Base-by-base conservation (phyloP, 2,888 invertebrate species). In the Blastobasis lacticolella region DNA sequence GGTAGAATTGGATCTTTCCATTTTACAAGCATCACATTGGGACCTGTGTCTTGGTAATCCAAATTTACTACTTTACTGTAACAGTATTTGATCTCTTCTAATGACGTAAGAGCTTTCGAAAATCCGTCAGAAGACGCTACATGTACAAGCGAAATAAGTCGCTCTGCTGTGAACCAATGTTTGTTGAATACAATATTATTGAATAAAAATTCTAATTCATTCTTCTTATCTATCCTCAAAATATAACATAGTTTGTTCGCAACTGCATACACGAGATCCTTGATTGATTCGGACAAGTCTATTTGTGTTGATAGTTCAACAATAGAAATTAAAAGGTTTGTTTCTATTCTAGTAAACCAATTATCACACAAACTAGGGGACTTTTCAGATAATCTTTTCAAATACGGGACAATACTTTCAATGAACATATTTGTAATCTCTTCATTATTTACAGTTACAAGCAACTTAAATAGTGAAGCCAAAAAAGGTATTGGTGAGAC, bases 1-100 rank as follows among this genome's bases (percentile, higher is more conserved):
- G 95, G 94, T 59, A 95, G 84, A 9, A 94, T 90, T 8, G 93
- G 91, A 48, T 91, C 90, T 57, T 87, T 83, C 87, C 91, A 91
- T 61, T 81, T 82, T 42, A 75, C 78, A 23, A 90, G 67, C 1
- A 84, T 70, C 36, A 91, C 64, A 49, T 84, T 88, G 5, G 83
- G 70, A 3, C 71, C 73, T 37, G 68, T 70, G 38, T 75, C 68
- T 46, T 65, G 61, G 49, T 71, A 71, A 63, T 73, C 86, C 59
- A 69, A 65, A 61, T 73, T 87, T 46, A 83, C 78, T 64, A 68
- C 87, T 69, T 71, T 85, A 63, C 63, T 73, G 54, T 74, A 91
- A 73, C 73, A 90, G 53, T 66, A 66, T 68, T 75, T 90, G 47
- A 82, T 90, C 61, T 69, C 78, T 57, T 74, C 83, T 57, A 76